These are phyloP conservation scores for Apeltes quadracus DNA, from an alignment of 2,113 vertebrate species.

Conservation along the genomic window DNA sequence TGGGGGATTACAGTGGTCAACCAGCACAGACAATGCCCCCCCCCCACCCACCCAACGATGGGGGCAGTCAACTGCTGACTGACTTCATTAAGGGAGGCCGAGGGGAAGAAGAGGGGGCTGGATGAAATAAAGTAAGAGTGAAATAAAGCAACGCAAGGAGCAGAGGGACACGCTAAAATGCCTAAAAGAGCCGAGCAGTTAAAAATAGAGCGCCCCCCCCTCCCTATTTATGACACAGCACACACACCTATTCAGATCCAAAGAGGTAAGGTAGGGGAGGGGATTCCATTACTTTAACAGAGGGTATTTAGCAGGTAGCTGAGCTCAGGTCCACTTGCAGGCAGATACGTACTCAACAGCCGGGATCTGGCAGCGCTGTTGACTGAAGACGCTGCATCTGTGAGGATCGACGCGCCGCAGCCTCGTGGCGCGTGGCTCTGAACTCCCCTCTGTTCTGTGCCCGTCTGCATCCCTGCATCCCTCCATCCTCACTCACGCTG, in stretches of 20 bases:
- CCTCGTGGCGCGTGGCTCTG: constrained; percentile 19
- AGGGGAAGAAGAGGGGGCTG: constrained; percentile 10
- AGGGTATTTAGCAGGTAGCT: constrained; percentile 69
- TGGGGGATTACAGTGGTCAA: constrained; percentile 84
- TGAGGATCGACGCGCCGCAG: too few relatives aligned
- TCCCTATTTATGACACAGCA: constrained; percentile 57
- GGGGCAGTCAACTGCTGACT: constrained; percentile 83
- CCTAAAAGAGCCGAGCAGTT: constrained; percentile 61
- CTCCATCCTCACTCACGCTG: constrained; percentile 32
- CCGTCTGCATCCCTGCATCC: constrained; percentile 41
- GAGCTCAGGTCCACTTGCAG: constrained; percentile 46
- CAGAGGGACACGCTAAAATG: constrained; percentile 63
- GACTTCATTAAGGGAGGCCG: constrained; percentile 83
- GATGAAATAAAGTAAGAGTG: constrained; percentile 30
- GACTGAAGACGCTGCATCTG: too few relatives aligned
- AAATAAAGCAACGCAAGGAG: constrained; percentile 30
- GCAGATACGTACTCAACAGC: constrained; percentile 75
- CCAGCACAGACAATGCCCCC: constrained; percentile 84
- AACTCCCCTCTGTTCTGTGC: constrained; percentile 26
- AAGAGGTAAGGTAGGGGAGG: too few relatives aligned
- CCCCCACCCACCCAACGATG: constrained; percentile 77
- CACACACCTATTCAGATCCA: constrained; percentile 60
- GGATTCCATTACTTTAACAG: constrained; percentile 73
- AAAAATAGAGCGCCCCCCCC: constrained; percentile 54
- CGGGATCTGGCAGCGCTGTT: constrained; percentile 76